Evolutionary conservation across 2,888 invertebrate genomes (phyloP), one percentile per base, ranked within the genome.

Genomic region (Ceraclea dissimilis): DNA sequence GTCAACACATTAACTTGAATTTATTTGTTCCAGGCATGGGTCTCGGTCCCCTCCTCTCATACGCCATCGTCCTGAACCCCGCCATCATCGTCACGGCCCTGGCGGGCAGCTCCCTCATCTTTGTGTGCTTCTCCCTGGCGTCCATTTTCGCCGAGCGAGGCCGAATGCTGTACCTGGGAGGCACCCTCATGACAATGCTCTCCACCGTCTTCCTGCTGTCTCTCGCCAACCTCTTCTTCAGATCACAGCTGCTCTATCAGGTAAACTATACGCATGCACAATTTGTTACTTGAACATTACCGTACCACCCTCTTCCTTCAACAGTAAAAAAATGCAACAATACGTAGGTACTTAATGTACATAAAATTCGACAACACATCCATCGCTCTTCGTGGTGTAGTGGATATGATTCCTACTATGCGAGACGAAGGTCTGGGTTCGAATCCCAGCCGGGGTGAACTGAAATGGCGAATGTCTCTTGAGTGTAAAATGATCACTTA

Each of bases 131-230:
- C 77, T 88, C 93, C 18, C 72, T 94, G 65, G 86, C 93, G 52
- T 86, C 97, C 2, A 80, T 98, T 69, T 78, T 93, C 64, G 91
- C 93, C 52, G 86, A 90, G 63, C 84, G 90, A 62, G 92, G 96
- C 63, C 85, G 86, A 68, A 96, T 86, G 83, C 76, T 98, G 56
- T 95, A 88, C 73, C 79, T 97, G 49, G 96, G 96, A 61, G 95
- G 93, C 65, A 84, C 88, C 57, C 77, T 96, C 63, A 83, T 93
- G 79, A 90, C 93, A 44, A 75, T 90, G 48, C 75, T 96, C 50
- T 86, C 88, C 62, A 83, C 87, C 52, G 81, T 95, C 78, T 79
- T 90, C 54, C 66, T 93, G 21, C 79, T 93, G 70, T 82, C 87
- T 31, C 70, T 97, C 34, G 81, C 85, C 56, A 96, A 94, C 72